phyloP scores from a whole-genome alignment of 2,113 vertebrate genomes.

The Callionymus lyra region DNA sequence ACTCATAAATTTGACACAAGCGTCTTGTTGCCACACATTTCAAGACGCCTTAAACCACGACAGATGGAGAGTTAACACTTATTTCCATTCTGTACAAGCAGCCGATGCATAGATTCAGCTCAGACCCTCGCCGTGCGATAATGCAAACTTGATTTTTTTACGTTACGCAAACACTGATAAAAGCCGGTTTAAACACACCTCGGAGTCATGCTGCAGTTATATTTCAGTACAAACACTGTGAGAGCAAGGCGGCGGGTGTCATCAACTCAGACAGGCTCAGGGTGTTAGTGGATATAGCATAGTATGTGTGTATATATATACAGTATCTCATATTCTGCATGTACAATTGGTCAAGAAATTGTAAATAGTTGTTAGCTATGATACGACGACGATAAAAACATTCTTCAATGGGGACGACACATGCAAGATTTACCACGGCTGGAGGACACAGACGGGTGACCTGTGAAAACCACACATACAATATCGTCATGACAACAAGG shows the following conservation, averaged over 20 bases:
- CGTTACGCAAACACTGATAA: slow-evolving; percentile 24
- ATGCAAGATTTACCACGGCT: slow-evolving; percentile 68
- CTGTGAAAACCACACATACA: too few relatives aligned
- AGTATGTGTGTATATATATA: slow-evolving; percentile 22
- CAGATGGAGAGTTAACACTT: slow-evolving; percentile 19
- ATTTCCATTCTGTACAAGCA: slow-evolving; percentile 28
- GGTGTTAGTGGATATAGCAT: slow-evolving; percentile 36
- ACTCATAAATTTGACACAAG: slow-evolving; percentile 26
- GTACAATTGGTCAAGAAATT: slow-evolving; percentile 25
- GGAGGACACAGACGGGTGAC: slow-evolving; percentile 4
- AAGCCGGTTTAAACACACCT: slow-evolving; percentile 30
- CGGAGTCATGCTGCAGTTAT: slow-evolving; percentile 50
- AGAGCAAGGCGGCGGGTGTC: slow-evolving; percentile 19
- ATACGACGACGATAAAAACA: slow-evolving; percentile 49
- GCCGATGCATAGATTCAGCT: slow-evolving; percentile 26
- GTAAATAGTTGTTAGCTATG: slow-evolving; percentile 39
- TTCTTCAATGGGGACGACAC: slow-evolving; percentile 45
- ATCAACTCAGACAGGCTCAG: slow-evolving; percentile 36
- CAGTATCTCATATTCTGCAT: not conserved
- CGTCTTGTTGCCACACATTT: slow-evolving; percentile 26
- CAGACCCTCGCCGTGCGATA: slow-evolving; percentile 10
- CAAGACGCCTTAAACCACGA: slow-evolving; percentile 35
- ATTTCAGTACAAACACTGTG: slow-evolving; percentile 44
- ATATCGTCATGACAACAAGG: too few relatives aligned
- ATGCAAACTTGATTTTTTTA: too few relatives aligned